Percentiles rank a stretch among this genome's conserved stretches.
phyloP scores from a whole-genome alignment of 2,113 vertebrate genomes.

The Grantiella picta region DNA sequence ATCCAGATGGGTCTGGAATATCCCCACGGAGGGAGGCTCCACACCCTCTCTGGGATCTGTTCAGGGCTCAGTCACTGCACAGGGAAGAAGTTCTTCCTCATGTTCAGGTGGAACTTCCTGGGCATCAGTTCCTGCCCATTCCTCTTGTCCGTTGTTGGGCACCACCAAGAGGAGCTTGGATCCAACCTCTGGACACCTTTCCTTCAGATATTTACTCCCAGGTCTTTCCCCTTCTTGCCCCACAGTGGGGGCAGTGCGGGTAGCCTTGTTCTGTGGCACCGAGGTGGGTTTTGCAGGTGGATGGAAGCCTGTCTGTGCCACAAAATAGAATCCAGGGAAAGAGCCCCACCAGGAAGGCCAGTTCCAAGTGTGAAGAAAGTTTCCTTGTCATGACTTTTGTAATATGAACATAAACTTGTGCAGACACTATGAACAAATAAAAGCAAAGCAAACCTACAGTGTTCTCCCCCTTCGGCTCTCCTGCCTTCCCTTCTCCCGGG shows the following conservation, averaged over 20 bases:
- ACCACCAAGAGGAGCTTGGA: background rate
- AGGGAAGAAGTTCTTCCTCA: background rate
- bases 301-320: background rate
- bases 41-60: background rate
- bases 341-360: background rate
- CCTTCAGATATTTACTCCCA: background rate
- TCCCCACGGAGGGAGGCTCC: background rate
- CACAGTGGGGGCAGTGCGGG: accelerated
- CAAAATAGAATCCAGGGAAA: background rate
- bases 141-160: background rate
- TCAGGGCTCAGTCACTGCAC: background rate
- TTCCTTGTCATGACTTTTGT: background rate
- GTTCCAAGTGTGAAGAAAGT: accelerated
- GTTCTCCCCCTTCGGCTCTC: background rate
- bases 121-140: background rate
- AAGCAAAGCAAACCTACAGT: background rate
- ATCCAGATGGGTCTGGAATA: background rate
- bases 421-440: background rate
- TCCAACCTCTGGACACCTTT: background rate
- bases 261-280: background rate
- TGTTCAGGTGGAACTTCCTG: background rate
- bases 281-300: background rate
- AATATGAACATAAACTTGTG: background rate
- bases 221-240: background rate
- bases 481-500: background rate